Evolutionary conservation across 2,888 invertebrate species (phyloP), one percentile per base, ranked within the genome.

Genomic region (Cephonodes hylas): DNA sequence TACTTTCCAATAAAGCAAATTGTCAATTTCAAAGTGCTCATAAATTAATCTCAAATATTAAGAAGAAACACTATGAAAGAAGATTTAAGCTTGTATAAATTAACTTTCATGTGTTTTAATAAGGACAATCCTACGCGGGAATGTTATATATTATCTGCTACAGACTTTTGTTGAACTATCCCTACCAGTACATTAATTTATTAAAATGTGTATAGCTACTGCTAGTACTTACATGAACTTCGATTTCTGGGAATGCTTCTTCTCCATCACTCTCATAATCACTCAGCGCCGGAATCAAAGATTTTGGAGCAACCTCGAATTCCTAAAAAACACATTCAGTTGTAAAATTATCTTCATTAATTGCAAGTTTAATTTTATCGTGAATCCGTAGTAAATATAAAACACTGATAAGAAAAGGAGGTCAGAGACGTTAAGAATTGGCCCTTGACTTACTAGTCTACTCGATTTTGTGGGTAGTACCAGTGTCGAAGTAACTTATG

Each of bases 261-360:
- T 93, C 93, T 20, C 86, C 91, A 72, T 93, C 93, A 68, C 93
- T 93, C 66, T 93, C 93, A 69, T 86, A 86, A 68, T 93, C 93
- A 72, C 84, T 89, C 42, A 84, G 79, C 34, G 76, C 74, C 2
- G 84, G 67, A 53, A 85, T 74, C 62, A 80, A 83, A 20, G 74
- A 68, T 71, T 93, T 90, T 0, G 84, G 76, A 1, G 82, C 84
- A 61, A 77, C 80, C 64, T 89, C 89, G 20, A 81, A 80, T 67
- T 89, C 91, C 93, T 93, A 75, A 1, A 73, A 48, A 48, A 25
- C 8, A 31, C 7, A 20, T 42, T 15, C 10, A 38, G 3, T 3
- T 38, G 23, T 53, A 27, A 31, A 45, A 34, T 25, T 31, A 61
- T 38, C 31, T 18, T 15, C 45, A 42, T 13, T 61, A 18, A 38